phyloP scores from a whole-genome alignment of 2,888 invertebrate genomes.

The Zygaena filipendulae region DNA sequence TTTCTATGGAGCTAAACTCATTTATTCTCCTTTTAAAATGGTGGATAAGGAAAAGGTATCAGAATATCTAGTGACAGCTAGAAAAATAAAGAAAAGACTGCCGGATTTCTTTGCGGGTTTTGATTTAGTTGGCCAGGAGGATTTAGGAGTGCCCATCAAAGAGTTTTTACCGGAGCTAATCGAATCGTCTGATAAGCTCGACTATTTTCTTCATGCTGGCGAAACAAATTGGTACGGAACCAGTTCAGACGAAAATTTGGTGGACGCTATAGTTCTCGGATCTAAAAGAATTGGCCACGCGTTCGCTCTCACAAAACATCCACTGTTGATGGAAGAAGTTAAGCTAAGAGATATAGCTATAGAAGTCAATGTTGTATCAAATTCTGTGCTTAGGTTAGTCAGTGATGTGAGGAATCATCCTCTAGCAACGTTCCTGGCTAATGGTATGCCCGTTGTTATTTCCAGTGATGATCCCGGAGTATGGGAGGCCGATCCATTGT shows the following conservation, averaged over 20 bases:
- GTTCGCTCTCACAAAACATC: conserved; percentile 79
- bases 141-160: conserved; percentile 71
- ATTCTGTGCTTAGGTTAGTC: conserved; percentile 77
- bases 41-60: conserved; percentile 43
- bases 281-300: conserved; percentile 83
- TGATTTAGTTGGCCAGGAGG: conserved; percentile 86
- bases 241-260: conserved; percentile 75
- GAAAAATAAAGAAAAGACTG: conserved; percentile 50
- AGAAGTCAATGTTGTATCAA: conserved; percentile 84
- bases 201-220: conserved; percentile 83
- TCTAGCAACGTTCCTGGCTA: conserved; percentile 70
- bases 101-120: conserved; percentile 82
- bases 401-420: conserved; percentile 83
- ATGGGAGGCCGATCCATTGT: conserved; percentile 78
- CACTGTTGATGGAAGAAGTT: conserved; percentile 68
- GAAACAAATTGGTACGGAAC: conserved; percentile 82
- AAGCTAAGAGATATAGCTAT: conserved; percentile 73
- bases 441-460: conserved; percentile 76
- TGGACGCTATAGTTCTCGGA: conserved; percentile 79
- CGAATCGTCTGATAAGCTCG: conserved; percentile 52
- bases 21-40: conserved; percentile 73
- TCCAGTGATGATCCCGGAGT: conserved; percentile 83
- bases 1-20: conserved; percentile 75
- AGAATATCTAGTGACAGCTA: conserved; percentile 52
- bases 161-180: conserved; percentile 68